phyloP scores from a whole-genome alignment of 1,140 invertebrate species.

The Tetraneura akinire region DNA sequence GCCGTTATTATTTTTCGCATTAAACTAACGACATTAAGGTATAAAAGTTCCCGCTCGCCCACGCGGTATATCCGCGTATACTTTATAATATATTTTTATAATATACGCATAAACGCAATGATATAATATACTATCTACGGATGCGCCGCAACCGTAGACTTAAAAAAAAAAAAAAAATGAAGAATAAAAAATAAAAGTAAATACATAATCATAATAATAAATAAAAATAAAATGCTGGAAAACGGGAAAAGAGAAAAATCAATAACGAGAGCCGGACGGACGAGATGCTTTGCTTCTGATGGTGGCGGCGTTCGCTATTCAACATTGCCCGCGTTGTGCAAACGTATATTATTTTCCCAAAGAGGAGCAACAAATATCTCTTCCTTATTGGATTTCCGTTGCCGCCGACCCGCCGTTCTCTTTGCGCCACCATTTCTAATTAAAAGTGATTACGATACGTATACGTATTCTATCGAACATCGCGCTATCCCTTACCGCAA shows the following conservation, averaged over 20 bases:
- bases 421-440: no score
- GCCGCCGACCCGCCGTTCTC: no score
- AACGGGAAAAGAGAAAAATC: slow-evolving; percentile 44
- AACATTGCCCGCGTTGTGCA: slow-evolving; percentile 33
- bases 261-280: slow-evolving; percentile 42
- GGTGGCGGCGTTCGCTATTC: neutral
- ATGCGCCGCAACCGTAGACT: neutral
- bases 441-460: no score
- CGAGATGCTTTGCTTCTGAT: slow-evolving; percentile 36
- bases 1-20: slow-evolving; percentile 25
- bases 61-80: neutral
- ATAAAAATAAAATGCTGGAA: neutral
- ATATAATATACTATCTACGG: neutral
- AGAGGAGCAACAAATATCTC: slow-evolving; percentile 25
- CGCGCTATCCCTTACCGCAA: no score
- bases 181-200: no score
- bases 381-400: no score
- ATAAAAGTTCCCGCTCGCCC: neutral
- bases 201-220: no score
- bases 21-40: slow-evolving; percentile 43
- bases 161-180: no score
- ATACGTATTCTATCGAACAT: no score
- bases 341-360: no score
- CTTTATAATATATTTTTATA: neutral
- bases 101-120: neutral